A percentile compares a stretch with the other conserved stretches of the same genome.
These are phyloP conservation scores for Drosophila helvetica DNA, from an alignment of 2,888 invertebrate genomes.

Conservation along the genomic window DNA sequence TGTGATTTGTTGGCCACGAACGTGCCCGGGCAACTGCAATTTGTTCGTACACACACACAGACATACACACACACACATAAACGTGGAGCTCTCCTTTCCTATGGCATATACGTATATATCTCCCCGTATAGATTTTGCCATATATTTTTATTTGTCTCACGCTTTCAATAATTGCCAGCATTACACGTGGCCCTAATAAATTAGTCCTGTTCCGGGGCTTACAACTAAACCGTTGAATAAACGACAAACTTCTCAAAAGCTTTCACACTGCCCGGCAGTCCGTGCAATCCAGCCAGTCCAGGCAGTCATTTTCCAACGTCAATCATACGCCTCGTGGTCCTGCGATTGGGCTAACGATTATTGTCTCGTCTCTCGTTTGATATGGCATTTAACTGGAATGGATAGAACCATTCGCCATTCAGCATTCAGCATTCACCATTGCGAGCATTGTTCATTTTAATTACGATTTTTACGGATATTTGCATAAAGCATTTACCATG, in stretches of 20 bases:
- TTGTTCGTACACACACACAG: constrained; percentile 54
- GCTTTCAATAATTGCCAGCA: constrained; percentile 77
- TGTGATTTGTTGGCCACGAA: constrained; percentile 77
- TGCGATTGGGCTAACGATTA: background rate
- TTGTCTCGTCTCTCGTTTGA: constrained; percentile 6
- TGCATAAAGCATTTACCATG: constrained; percentile 50
- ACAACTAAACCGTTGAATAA: constrained; percentile 63
- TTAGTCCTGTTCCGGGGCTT: constrained; percentile 59
- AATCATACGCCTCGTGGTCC: constrained; percentile 52
- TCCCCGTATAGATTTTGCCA: constrained; percentile 52
- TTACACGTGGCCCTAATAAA: constrained; percentile 77
- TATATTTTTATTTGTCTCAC: constrained; percentile 79
- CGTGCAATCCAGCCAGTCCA: background rate
- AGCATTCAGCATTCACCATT: background rate
- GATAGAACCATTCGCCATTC: background rate
- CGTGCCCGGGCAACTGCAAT: constrained; percentile 77
- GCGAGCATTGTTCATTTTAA: constrained; percentile 36
- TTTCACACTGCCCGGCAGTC: constrained; percentile 6
- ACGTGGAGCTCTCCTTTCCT: background rate
- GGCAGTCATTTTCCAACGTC: constrained; percentile 27
- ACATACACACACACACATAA: constrained; percentile 24
- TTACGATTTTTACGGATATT: constrained; percentile 48
- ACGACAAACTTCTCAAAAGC: constrained; percentile 54
- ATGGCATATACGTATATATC: constrained; percentile 11
- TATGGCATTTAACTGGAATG: constrained; percentile 12